These are phyloP conservation scores for Acropora yongei DNA, from an alignment of 64 coral and sea anemone genomes.

Conservation along the genomic window DNA sequence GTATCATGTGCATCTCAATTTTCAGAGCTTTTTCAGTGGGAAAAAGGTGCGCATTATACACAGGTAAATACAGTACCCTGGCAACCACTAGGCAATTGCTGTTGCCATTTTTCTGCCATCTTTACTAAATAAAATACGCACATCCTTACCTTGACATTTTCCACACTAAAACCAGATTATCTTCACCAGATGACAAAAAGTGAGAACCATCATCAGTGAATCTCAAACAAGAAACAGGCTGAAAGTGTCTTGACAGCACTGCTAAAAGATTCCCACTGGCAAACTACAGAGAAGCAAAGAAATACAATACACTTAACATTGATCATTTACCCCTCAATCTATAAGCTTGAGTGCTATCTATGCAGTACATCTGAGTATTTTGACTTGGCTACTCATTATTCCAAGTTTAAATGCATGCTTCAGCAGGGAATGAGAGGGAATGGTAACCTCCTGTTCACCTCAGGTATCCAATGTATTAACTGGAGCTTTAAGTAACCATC, in stretches of 20 bases:
- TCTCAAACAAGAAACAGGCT: slow-evolving; percentile 85
- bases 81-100: background rate
- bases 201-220: slow-evolving; percentile 94
- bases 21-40: no score
- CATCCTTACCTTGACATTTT: slow-evolving; percentile 67
- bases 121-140: background rate
- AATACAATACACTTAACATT: background rate
- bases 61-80: background rate
- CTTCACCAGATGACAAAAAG: slow-evolving; percentile 92
- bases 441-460: no score
- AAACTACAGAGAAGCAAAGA: slow-evolving; percentile 52
- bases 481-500: no score
- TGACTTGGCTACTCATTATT: no score
- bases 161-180: slow-evolving; percentile 95
- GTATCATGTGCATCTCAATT: no score
- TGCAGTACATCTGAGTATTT: no score
- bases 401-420: no score
- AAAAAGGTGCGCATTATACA: no score
- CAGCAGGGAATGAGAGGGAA: no score
- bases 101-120: background rate
- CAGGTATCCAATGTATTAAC: no score
- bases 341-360: background rate
- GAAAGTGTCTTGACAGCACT: slow-evolving; percentile 84
- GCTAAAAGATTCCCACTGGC: slow-evolving; percentile 84
- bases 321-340: background rate